A percentile compares a stretch with the other conserved stretches of the same genome.
phyloP scores from a whole-genome alignment of 2,113 vertebrate genomes.

The Callocephalon fimbriatum region DNA sequence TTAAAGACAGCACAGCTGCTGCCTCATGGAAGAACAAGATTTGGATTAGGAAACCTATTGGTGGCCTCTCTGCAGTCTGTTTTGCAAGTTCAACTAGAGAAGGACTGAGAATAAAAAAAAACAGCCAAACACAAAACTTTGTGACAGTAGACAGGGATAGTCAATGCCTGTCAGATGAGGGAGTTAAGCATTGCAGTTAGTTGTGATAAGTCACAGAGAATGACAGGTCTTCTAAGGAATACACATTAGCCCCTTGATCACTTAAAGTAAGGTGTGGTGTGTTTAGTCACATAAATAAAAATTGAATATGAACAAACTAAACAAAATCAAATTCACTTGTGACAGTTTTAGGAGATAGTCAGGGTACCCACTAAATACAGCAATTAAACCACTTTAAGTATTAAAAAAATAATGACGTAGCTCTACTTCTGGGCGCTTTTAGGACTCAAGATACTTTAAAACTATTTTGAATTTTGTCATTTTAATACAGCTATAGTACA shows the following conservation, averaged over 20 bases:
- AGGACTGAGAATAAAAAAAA: neutral
- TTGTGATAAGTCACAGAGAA: neutral
- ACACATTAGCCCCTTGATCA: neutral
- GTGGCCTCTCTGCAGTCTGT: neutral
- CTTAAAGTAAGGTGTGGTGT: neutral
- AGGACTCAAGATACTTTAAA: neutral
- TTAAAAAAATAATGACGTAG: neutral
- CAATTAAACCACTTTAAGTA: neutral
- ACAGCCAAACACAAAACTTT: neutral
- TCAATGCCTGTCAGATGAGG: neutral
- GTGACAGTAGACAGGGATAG: neutral
- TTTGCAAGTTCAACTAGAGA: neutral
- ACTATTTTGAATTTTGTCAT: neutral
- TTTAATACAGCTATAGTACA: neutral
- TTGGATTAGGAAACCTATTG: neutral
- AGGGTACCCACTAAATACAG: neutral
- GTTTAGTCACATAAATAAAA: neutral
- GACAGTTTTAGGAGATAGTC: neutral
- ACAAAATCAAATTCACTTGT: neutral
- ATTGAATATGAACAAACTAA: neutral
- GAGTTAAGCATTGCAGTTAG: neutral
- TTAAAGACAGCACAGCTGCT: neutral
- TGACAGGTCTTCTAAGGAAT: neutral
- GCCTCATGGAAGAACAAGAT: neutral
- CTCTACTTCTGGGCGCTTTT: neutral